Evolutionary conservation across 1,140 invertebrate genomes (phyloP), one percentile per base, ranked within the genome.

Genomic region (Aphelinus atriplicis): DNA sequence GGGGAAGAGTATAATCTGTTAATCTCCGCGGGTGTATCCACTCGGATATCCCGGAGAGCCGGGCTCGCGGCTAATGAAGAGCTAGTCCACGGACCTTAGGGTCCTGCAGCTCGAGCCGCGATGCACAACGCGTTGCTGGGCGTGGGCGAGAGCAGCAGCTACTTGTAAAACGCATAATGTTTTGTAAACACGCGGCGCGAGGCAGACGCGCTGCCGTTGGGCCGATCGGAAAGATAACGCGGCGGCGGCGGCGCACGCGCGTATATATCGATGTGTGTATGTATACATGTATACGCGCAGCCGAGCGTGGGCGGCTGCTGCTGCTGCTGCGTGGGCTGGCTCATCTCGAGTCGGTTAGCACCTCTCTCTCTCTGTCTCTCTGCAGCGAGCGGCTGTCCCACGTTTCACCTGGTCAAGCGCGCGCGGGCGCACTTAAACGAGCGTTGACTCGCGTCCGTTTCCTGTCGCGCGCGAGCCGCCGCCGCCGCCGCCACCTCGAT

Each of bases 381-480:
- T 55, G 5, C 5, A 7, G 53, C 71, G 57, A 53, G 79, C 72
- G 78, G 55, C 64, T 78, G 80, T 81, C 75, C 78, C 79, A 81
- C 81, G 78, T 80, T 70, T 65, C 70, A 67, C 51, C 73, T 75
- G 80, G 72, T 26, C 26, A 56, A 79, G 78, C 77, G 76, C 78
- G 82, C 79, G 78, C 81, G 79, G 79, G 78, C 80, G 77, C 73
- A 79, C 80, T 83, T 79, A 81, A 81, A 79, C 81, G 81, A 81
- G 80, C 80, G 80, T 83, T 81, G 82, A 81, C 79, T 78, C 78
- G 77, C 81, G 78, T 66, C 77, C 62, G 78, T 77, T 78, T 26
- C 26, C 26, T 26, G 26, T 26, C 26, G 26, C 26, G 26, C 26
- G 26, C 26, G 26, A 26, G 26, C 26, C 26, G 26, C 26, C 26